Evolutionary conservation across 2,113 vertebrate species (phyloP), one percentile per base, ranked within the genome.

Genomic region (Salvelinus namaycush): DNA sequence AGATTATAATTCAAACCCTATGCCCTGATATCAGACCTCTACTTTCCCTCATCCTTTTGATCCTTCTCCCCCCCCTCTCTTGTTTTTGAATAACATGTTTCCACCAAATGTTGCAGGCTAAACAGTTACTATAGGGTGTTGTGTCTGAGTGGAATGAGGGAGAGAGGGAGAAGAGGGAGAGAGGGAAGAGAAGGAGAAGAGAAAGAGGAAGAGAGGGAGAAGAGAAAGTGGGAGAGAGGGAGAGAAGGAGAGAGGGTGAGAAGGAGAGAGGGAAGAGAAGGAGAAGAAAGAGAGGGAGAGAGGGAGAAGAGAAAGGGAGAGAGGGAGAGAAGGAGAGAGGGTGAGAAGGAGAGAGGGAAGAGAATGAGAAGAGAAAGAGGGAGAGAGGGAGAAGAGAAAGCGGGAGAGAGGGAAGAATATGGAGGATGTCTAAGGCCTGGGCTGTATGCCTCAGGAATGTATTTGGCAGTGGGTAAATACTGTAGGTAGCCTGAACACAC

Each of bases 401-500:
- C 1, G 16, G 27, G 62, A 27, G 62, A 65, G 11, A 26, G 16
- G 27, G 16, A 31, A 6, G 65, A 64, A 51, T 76, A 84, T 84
- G 71, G 66, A 87, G 76, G 81, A 86, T 82, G 78, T 84, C 76
- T 89, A 59, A 82, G 79, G 65, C 83, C 29, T 81, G 81, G 87
- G 86, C 74, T 81, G 79, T 85, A 79, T 83, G 80, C 54, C 88
- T 31, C 51, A 85, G 85, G 89, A 89, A 90, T 88, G 84, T 70
- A 75, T 84, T 76, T 86, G 86, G 79, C 74, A 79, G 81, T 80
- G 72, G 83, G 80, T 84, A 92, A 91, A 87, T 71, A 86, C n/a
- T 11, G 39, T 64, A 34, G 62, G 83, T 75, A 80, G 29, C 59
- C n/a, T 62, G n/a, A 22, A 85, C 70, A 83, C 76, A 75, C 70